Evolutionary conservation across 2,888 invertebrate genomes (phyloP).

Genomic region (Meta bourneti): DNA sequence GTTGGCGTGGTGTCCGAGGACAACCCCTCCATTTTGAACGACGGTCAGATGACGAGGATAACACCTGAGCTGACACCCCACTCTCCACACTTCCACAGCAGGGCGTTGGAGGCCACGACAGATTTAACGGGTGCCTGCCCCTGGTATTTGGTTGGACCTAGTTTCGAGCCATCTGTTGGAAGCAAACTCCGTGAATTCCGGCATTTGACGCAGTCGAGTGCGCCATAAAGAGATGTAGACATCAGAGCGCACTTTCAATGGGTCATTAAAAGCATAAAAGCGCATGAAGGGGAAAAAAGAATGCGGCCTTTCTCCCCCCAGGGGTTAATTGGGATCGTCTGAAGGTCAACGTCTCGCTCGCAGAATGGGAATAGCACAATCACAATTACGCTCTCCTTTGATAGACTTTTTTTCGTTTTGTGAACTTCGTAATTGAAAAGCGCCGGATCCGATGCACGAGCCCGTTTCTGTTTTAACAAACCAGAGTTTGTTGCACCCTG

Average conservation of each 20-base stretch:
- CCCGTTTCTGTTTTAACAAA: constrained; percentile 20
- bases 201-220: neutral
- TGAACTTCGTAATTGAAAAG: constrained; percentile 39
- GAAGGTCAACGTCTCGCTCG: constrained; percentile 46
- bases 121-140: no score
- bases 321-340: constrained; percentile 60
- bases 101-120: no score
- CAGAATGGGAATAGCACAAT: constrained; percentile 28
- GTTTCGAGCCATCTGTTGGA: no score
- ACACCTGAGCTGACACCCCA: no score
- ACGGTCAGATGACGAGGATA: no score
- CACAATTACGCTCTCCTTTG: constrained; percentile 3
- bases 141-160: no score
- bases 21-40: no score
- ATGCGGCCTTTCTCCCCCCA: constrained; percentile 5
- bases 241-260: neutral
- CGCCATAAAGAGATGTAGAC: neutral
- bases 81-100: no score
- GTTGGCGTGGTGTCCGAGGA: no score
- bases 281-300: neutral
- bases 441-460: constrained; percentile 9
- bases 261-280: constrained; percentile 27
- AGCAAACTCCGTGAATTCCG: neutral
- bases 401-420: neutral
- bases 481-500: constrained; percentile 39